Evolutionary conservation across 2,888 invertebrate species (phyloP).

Genomic region (Epistrophella euchroma): DNA sequence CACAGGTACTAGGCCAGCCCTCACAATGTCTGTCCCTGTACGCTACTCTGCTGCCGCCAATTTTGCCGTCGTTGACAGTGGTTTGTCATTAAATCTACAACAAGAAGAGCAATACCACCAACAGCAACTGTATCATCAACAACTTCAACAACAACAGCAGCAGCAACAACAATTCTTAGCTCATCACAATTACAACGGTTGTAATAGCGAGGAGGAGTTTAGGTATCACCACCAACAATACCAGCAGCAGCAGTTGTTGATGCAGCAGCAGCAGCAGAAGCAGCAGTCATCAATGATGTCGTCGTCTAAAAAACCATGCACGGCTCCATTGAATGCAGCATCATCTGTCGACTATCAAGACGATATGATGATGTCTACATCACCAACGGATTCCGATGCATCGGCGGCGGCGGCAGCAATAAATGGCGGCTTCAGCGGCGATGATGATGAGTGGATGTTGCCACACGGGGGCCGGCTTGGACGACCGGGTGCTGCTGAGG

Average conservation of each 20-base stretch:
- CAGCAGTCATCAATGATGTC: conserved; percentile 82
- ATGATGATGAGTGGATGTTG: conserved; percentile 83
- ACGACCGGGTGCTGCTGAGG: conserved; percentile 87
- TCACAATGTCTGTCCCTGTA: conserved; percentile 85
- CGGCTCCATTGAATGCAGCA: conserved; percentile 53
- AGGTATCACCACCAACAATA: conserved; percentile 76
- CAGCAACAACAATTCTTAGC: conserved; percentile 73
- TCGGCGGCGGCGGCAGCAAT: conserved; percentile 78
- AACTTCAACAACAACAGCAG: conserved; percentile 73
- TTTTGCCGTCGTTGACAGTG: conserved; percentile 83
- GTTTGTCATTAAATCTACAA: conserved; percentile 82
- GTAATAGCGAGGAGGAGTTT: conserved; percentile 73
- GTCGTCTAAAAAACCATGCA: conserved; percentile 76
- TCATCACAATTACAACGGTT: conserved; percentile 45
- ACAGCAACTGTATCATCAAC: conserved; percentile 78
- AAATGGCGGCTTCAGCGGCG: conserved; percentile 78
- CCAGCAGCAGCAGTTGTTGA: conserved; percentile 78
- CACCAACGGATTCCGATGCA: conserved; percentile 67
- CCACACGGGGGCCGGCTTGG: conserved; percentile 86
- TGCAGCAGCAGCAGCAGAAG: conserved; percentile 82
- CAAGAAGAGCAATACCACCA: conserved; percentile 82
- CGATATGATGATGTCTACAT: conserved; percentile 73
- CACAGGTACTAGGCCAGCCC: conserved; percentile 85
- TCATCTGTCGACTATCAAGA: conserved; percentile 52
- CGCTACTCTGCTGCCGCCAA: conserved; percentile 84